Base-by-base conservation (phyloP, 30 jellyfish, hydroid and myxozoan species). In the Hydractinia echinata region DNA sequence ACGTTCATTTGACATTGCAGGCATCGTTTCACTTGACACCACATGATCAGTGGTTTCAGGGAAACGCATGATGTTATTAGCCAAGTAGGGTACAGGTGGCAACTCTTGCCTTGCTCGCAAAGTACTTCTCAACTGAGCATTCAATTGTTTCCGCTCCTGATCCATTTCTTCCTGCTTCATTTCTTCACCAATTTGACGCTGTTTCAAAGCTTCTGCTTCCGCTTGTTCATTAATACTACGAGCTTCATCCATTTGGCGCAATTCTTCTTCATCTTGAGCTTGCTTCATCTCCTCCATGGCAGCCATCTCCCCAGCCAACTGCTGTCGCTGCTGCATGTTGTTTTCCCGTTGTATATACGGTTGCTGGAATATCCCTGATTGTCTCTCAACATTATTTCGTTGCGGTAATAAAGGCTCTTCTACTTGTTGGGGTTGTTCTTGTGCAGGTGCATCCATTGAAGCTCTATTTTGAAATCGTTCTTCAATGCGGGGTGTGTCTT, bases 21-120 rank as follows among this genome's bases (percentile, higher is more conserved):
- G 74, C 16, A 64, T 13, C 19, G 74, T 64, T n/a, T 64, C 76
- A 13, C 60, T 55, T 19, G 51, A 51, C 20, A 55, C 73, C 67
- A 67, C 30, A 7, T 8, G 69, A 6, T 77, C 85, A 55, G 20
- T 56, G 79, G 85, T 61, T 19, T 54, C 16, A 51, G 85, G 90
- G 53, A 64, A 56, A 56, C 62, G 53, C 9, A 79, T 6, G 20
- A 54, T 55, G 16, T 53, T 77, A 51, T 68, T 61, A 0, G 87
- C 73, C 51, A 88, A 15, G 83, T 60, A 67, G n/a, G 94, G 89
- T 71, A 66, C 69, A 5, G 90, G 53, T 8, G 94, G 94, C 48
- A 64, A 55, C 55, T 76, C 81, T 67, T 62, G 90, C 18, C 60
- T 74, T 10, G 51, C 54, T 53, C 19, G 55, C 44, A 76, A 6